Base-by-base conservation (phyloP, 1,140 invertebrate species). In the Trichomalopsis sarcophagae region DNA sequence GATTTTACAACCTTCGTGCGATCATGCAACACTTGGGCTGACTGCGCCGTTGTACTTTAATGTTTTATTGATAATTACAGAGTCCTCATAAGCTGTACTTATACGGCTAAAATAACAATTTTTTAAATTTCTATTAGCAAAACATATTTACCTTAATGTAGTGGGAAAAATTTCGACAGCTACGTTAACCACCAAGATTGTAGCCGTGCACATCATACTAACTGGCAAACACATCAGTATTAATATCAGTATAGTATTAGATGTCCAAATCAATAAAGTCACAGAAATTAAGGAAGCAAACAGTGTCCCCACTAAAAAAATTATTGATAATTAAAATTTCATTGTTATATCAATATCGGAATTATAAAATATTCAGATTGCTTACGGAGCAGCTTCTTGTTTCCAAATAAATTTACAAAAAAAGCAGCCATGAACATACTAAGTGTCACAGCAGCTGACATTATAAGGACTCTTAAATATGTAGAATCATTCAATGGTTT, bases 161-260 rank as follows among this genome's bases (percentile, higher is more conserved):
- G 94, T 95, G 55, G 94, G 94, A 86, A 95, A 95, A 21, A 94
- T 88, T 13, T 95, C 93, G 2, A 95, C 95, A 1, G 92, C 92
- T 73, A 94, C 93, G 62, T 93, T 93, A 6, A 95, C 91, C 2
- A 95, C 87, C 0, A 94, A 91, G 21, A 94, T 94, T 2, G 92
- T 91, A 84, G 90, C 91, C 4, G 94, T 91, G 11, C 93, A 92
- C 85, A 94, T 94, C 75, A 95, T 84, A 0, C 94, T 94, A 9
- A 95, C 87, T 14, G 93, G 94, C n/a, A 94, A 88, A 50, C 93
- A 93, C 44, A 94, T 94, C 21, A 94, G 86, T 0, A 89, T 84
- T 2, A 94, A 90, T 9, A 94, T 93, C 6, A 93, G 83, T 14
- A 89, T 40, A 0, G 91, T 36, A 13, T 30, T 62, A 2, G 77